Percentiles rank a stretch among this genome's conserved stretches.
These are phyloP conservation scores for Pogonophryne albipinna DNA, from an alignment of 2,797 vertebrate genomes.

Conservation along the genomic window DNA sequence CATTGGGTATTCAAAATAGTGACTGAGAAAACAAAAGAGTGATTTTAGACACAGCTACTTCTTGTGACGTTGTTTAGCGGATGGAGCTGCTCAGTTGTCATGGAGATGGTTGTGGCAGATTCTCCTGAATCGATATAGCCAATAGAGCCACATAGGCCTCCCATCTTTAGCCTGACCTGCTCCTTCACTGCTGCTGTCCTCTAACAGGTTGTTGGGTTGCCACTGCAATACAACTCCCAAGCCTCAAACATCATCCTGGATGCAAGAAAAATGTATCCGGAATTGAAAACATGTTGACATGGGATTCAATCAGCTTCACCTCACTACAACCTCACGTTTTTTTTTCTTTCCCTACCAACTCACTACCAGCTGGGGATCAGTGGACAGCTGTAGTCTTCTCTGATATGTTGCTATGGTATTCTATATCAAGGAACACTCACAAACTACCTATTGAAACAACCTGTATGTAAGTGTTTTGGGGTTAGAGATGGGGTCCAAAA, in stretches of 20 bases:
- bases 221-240: neutral
- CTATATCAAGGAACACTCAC: too few relatives aligned
- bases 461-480: too few relatives aligned
- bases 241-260: neutral
- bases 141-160: slow-evolving; percentile 3
- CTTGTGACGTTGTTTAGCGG: neutral
- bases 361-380: neutral
- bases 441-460: too few relatives aligned
- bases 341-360: neutral
- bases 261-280: neutral
- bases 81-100: neutral
- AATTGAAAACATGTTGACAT: neutral
- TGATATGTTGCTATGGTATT: too few relatives aligned
- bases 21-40: neutral
- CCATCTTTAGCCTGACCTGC: neutral
- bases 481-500: too few relatives aligned
- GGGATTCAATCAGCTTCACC: too few relatives aligned
- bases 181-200: neutral
- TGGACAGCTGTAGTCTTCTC: neutral
- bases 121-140: neutral
- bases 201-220: neutral
- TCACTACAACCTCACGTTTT: too few relatives aligned
- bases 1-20: neutral
- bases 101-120: neutral
- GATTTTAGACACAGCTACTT: neutral